Conservation (phyloP, 2,888 invertebrate species). For the Leucophenga maculata region DNA sequence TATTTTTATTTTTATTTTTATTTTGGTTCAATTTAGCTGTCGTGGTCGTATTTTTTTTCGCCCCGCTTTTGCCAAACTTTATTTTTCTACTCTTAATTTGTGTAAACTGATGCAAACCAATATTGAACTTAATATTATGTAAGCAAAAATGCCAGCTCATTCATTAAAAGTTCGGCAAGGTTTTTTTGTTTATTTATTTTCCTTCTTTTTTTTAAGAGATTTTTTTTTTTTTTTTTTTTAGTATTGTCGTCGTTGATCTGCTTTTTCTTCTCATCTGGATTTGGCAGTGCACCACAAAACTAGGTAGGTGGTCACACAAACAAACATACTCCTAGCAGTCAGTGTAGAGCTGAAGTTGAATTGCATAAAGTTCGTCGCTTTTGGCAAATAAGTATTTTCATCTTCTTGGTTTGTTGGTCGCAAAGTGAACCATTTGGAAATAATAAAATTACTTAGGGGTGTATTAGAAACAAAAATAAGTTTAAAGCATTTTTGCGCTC, state of each 20-base stretch:
- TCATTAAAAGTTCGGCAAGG: slow-evolving; percentile 57
- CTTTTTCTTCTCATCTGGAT: slow-evolving; percentile 36
- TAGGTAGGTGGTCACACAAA: no score
- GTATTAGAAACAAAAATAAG: no score
- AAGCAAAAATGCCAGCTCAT: slow-evolving; percentile 55
- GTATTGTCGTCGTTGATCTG: slow-evolving; percentile 38
- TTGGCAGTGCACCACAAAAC: background rate
- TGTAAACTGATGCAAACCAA: slow-evolving; percentile 59
- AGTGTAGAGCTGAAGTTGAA: no score
- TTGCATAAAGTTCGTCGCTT: no score
- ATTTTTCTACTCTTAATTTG: slow-evolving; percentile 52
- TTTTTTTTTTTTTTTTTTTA: slow-evolving; percentile 16
- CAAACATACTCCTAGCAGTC: no score
- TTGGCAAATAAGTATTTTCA: no score
- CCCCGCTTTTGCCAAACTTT: no score
- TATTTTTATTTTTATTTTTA: no score
- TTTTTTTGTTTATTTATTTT: slow-evolving; percentile 15
- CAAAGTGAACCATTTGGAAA: no score
- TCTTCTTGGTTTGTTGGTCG: no score
- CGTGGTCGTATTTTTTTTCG: background rate
- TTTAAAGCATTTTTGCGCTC: no score
- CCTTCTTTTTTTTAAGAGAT: background rate
- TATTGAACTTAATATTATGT: slow-evolving; percentile 54
- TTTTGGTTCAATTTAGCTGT: background rate
- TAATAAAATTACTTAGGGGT: no score